A percentile compares a stretch with the other conserved stretches of the same genome.
phyloP scores from a whole-genome alignment of 2,888 invertebrate species.

The Ennomos fuscantarius region DNA sequence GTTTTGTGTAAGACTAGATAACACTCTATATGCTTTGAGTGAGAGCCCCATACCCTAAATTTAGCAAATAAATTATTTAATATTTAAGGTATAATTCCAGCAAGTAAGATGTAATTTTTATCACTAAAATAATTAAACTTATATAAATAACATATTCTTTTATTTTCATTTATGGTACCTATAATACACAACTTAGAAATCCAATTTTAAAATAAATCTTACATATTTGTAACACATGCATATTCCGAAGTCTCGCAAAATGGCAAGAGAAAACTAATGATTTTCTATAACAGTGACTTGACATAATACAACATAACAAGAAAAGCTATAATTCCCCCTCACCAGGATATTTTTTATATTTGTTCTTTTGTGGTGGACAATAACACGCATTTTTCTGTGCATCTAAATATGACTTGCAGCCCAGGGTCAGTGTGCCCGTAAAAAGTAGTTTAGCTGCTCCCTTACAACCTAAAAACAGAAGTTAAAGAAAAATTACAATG shows the following conservation, averaged over 20 bases:
- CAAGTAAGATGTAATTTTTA: constrained; percentile 75
- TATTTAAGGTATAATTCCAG: constrained; percentile 68
- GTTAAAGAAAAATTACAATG: not conserved
- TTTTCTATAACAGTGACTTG: too few relatives aligned
- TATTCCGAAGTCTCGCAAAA: not conserved
- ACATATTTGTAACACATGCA: not conserved
- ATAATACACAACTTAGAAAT: not conserved
- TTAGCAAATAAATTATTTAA: constrained; percentile 78
- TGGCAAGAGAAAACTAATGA: too few relatives aligned
- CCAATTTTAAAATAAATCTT: too few relatives aligned
- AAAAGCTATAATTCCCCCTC: constrained; percentile 62
- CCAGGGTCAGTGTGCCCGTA: constrained; percentile 93
- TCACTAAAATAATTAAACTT: constrained; percentile 70
- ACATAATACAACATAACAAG: too few relatives aligned
- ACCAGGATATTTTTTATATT: constrained; percentile 81
- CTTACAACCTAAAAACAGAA: constrained; percentile 89
- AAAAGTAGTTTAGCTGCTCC: constrained; percentile 93
- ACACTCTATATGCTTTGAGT: constrained; percentile 30
- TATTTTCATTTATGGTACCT: constrained; percentile 29
- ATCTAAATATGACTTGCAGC: constrained; percentile 94
- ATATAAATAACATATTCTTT: constrained; percentile 44
- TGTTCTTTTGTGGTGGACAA: constrained; percentile 85
- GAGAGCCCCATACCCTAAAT: constrained; percentile 72
- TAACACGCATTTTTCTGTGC: constrained; percentile 94
- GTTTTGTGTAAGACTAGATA: constrained; percentile 30